Percentiles rank a stretch among this genome's conserved stretches.
Evolutionary conservation across 2,888 invertebrate genomes (phyloP).

Genomic region (Hyposoter didymator): DNA sequence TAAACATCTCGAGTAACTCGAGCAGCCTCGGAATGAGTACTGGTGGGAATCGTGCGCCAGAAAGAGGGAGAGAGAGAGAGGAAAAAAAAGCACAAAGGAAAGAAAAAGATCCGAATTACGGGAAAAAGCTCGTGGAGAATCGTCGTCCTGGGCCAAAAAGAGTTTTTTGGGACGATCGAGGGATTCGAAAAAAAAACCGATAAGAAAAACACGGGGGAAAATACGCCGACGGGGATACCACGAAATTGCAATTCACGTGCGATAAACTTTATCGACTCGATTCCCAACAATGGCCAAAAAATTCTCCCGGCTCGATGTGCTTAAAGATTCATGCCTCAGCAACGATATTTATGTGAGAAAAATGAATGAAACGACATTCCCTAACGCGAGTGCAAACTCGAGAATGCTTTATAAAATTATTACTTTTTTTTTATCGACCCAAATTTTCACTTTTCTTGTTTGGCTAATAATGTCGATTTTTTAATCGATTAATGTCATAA

Average conservation of each 20-base stretch:
- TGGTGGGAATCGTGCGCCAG: constrained; percentile 23
- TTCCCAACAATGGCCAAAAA: neutral
- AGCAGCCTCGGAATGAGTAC: constrained; percentile 18
- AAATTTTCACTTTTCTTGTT: too few relatives aligned
- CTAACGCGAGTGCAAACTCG: neutral
- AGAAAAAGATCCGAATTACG: constrained; percentile 17
- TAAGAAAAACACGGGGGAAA: constrained; percentile 57
- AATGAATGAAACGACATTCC: neutral
- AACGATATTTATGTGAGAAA: neutral
- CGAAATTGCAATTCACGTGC: constrained; percentile 74
- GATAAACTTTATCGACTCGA: constrained; percentile 73
- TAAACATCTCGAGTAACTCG: constrained; percentile 18
- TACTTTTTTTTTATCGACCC: too few relatives aligned
- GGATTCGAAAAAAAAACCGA: constrained; percentile 36
- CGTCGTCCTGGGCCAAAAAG: constrained; percentile 28
- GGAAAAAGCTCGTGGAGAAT: constrained; percentile 2
- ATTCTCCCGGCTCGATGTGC: neutral
- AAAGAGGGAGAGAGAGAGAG: neutral
- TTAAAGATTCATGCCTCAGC: neutral
- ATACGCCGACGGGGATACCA: constrained; percentile 70
- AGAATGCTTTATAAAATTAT: neutral
- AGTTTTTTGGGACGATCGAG: constrained; percentile 33
- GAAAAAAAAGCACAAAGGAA: neutral
- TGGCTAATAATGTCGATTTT: neutral
- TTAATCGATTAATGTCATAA: constrained; percentile 12